phyloP scores from a whole-genome alignment of 2,888 invertebrate species.

The Disparrhopalites patrizii region DNA sequence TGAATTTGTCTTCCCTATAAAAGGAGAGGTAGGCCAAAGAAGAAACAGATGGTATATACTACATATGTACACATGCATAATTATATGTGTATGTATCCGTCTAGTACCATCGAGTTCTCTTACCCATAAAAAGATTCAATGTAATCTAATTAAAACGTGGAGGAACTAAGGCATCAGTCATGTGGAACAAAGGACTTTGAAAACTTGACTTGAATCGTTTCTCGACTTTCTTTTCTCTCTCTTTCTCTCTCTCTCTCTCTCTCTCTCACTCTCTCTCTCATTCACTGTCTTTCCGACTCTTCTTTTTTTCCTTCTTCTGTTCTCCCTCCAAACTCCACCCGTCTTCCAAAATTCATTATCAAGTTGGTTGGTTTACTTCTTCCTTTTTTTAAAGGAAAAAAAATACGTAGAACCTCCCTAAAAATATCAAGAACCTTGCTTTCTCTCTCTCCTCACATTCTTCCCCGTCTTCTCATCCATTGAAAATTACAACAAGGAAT shows the following conservation, averaged over 20 bases:
- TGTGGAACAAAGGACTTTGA: constrained; percentile 15
- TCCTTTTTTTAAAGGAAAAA: too few relatives aligned
- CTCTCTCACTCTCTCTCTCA: neutral
- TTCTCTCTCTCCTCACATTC: too few relatives aligned
- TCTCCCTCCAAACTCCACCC: too few relatives aligned
- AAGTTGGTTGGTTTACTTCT: neutral
- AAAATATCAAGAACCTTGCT: too few relatives aligned
- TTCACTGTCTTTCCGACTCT: neutral
- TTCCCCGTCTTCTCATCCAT: neutral
- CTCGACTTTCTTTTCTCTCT: neutral
- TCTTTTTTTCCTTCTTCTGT: neutral
- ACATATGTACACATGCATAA: neutral
- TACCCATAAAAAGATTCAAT: constrained; percentile 1
- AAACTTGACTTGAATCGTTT: constrained; percentile 8
- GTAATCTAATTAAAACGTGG: constrained; percentile 21
- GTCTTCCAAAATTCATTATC: neutral
- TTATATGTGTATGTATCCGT: neutral
- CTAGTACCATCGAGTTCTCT: too few relatives aligned
- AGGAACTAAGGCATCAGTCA: constrained; percentile 18
- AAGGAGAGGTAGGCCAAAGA: too few relatives aligned
- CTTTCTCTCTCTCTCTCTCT: neutral
- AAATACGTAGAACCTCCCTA: too few relatives aligned
- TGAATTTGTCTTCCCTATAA: too few relatives aligned
- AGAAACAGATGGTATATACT: too few relatives aligned
- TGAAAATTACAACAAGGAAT: neutral